Base-by-base conservation (phyloP, 1,140 invertebrate genomes). In the Tribolium madens region DNA sequence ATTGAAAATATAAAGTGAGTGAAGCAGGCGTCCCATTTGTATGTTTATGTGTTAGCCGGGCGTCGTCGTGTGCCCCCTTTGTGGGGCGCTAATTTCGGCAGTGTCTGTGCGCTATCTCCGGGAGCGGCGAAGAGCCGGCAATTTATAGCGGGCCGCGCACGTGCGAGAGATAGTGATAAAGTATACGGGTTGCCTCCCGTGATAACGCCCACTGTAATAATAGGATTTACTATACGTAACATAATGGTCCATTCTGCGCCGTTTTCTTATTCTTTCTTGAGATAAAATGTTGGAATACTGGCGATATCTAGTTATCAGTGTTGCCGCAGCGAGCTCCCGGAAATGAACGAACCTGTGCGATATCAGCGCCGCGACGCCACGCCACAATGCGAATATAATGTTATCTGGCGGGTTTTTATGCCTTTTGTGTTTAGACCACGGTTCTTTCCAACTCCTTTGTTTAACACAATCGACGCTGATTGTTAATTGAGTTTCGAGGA, bases 181-280 rank as follows among this genome's bases (percentile, higher is more conserved):
- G 83, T 81, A 82, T 81, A 83, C 81, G 81, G 80, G 78, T 83
- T 81, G 82, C 81, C 77, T 76, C 78, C 80, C 79, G 77, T 81
- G 84, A 86, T 86, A 86, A 85, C 84, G 84, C 84, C 83, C 83
- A 83, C 80, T 76, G 84, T 82, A n/a, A 86, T 86, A 86, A 86
- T 86, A 86, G 85, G 85, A 85, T 86, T 86, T 86, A 86, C 83
- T 85, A 82, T 85, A 84, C 82, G 82, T 85, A 85, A 84, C 85
- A 86, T 86, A 86, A 86, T 86, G 85, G 85, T 83, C 85, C 84
- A 85, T 86, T 86, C 84, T 85, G 82, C 80, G 84, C 80, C 85
- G 84, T 86, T 86, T 86, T 86, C 85, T 86, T 86, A 86, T 86
- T 86, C 85, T 86, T 85, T 86, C 84, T 85, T 78, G 78, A 84